Percentiles rank a stretch among this genome's conserved stretches.
These are phyloP conservation scores for Hemicrepidius hirtus DNA, from an alignment of 2,888 invertebrate species.

Conservation along the genomic window DNA sequence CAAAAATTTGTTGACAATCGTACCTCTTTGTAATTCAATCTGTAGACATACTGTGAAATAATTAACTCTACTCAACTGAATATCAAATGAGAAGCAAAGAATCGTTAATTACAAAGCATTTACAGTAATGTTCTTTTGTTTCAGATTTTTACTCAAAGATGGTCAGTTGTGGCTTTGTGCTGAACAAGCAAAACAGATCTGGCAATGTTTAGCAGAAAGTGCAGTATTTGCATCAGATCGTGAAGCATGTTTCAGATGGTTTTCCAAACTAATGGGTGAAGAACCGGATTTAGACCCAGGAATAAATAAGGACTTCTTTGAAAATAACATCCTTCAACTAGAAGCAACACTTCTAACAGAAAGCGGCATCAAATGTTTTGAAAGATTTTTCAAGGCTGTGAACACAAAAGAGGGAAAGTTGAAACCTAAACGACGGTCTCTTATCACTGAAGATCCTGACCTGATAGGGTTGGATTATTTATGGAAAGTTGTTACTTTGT, in stretches of 20 bases:
- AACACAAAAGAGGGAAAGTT: constrained; percentile 96
- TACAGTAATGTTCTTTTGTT: background rate
- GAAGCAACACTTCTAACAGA: constrained; percentile 94
- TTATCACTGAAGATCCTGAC: constrained; percentile 94
- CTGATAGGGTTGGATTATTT: constrained; percentile 97
- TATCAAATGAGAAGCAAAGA: too few relatives aligned
- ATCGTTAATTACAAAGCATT: too few relatives aligned
- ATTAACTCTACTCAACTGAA: too few relatives aligned
- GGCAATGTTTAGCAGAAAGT: constrained; percentile 95
- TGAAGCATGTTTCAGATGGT: constrained; percentile 98
- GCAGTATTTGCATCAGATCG: constrained; percentile 94
- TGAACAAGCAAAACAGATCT: constrained; percentile 97
- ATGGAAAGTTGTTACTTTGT: constrained; percentile 89
- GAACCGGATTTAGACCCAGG: constrained; percentile 98
- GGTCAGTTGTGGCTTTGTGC: constrained; percentile 97
- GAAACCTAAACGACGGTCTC: constrained; percentile 88
- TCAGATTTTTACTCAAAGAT: constrained; percentile 92
- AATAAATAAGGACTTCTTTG: constrained; percentile 96
- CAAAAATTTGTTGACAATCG: too few relatives aligned
- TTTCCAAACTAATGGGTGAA: constrained; percentile 96
- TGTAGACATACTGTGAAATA: too few relatives aligned
- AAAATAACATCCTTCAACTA: constrained; percentile 93
- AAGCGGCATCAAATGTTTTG: constrained; percentile 94
- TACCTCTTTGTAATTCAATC: too few relatives aligned
- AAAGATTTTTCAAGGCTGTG: constrained; percentile 94